Conservation (phyloP, 2,113 vertebrate genomes). For the Balaeniceps rex region DNA sequence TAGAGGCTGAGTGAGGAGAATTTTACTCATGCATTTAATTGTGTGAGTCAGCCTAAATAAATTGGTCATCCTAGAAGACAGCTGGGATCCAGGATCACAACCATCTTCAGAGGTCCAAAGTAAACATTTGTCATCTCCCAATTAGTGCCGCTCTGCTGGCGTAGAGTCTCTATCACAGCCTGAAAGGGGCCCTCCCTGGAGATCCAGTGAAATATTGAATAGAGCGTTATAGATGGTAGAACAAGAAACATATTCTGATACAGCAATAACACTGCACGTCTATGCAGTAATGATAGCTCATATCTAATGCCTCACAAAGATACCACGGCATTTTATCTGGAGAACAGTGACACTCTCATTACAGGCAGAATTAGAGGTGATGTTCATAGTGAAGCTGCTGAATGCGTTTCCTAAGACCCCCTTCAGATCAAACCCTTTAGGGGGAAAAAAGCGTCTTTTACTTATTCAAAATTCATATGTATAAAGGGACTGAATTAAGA, state of each 20-base stretch:
- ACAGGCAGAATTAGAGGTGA: not conserved
- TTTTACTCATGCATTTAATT: constrained; percentile 20
- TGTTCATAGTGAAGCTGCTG: not conserved
- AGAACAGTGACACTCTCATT: not conserved
- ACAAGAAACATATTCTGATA: not conserved
- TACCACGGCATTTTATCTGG: not conserved
- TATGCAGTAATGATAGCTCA: not conserved
- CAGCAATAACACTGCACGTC: not conserved
- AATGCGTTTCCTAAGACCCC: not conserved
- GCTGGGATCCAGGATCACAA: not conserved
- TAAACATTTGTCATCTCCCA: not conserved
- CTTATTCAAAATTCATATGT: not conserved
- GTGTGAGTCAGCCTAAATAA: not conserved
- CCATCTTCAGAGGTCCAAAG: not conserved
- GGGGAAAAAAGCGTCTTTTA: not conserved
- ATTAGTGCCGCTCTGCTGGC: not conserved
- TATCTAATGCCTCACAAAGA: not conserved
- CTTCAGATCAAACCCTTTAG: not conserved
- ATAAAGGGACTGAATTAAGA: not conserved
- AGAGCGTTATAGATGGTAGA: not conserved
- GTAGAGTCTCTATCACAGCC: not conserved
- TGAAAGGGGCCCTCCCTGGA: not conserved
- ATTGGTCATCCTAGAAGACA: not conserved
- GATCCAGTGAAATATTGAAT: not conserved
- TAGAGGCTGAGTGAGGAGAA: not conserved